Conservation (phyloP, 2,113 vertebrate species). For the Ondatra zibethicus region DNA sequence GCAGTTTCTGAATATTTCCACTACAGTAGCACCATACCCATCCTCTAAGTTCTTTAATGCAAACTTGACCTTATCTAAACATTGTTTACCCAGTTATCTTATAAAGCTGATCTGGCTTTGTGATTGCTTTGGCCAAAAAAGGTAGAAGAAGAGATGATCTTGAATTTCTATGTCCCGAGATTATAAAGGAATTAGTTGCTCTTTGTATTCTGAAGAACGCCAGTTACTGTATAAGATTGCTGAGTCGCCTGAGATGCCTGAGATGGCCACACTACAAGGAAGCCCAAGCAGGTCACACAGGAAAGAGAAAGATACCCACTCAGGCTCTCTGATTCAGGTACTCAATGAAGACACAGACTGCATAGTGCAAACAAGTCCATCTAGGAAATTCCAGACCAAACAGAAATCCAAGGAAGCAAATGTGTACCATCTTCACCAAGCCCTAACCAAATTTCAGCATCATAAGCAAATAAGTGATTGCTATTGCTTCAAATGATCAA, state of each 20-base stretch:
- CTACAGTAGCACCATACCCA: neutral
- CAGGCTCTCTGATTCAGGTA: neutral
- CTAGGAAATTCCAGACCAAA: neutral
- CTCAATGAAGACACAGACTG: neutral
- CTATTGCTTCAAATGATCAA: neutral
- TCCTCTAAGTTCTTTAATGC: neutral
- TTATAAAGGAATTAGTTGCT: neutral
- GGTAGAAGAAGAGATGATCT: neutral
- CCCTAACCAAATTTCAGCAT: neutral
- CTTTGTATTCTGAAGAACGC: neutral
- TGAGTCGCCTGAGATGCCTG: too few species aligned
- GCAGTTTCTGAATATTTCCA: neutral
- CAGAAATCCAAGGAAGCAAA: neutral
- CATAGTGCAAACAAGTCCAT: too few species aligned
- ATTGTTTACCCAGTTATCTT: neutral
- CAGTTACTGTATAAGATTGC: neutral
- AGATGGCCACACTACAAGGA: neutral
- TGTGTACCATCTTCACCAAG: neutral
- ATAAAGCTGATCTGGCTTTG: neutral
- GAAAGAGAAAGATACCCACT: neutral
- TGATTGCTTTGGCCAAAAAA: neutral
- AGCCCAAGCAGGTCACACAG: neutral
- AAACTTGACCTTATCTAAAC: neutral
- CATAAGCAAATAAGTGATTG: neutral
- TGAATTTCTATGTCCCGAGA: neutral